These are phyloP conservation scores for Eriocheir sinensis DNA, from an alignment of 1,140 invertebrate genomes.

Conservation along the genomic window DNA sequence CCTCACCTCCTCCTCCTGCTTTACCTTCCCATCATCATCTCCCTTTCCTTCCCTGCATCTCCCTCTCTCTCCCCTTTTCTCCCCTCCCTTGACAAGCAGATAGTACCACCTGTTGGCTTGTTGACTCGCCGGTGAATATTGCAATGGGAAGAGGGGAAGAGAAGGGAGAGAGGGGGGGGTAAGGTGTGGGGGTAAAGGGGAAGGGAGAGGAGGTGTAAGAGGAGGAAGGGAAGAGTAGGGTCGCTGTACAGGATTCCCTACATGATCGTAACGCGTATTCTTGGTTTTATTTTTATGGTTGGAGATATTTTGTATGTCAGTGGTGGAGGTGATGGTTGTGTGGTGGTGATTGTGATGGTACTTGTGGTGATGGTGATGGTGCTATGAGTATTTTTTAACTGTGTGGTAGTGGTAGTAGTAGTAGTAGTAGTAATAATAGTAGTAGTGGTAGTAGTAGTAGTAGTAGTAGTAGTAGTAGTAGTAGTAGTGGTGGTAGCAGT, in stretches of 20 bases:
- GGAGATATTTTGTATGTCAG: no score
- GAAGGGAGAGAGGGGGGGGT: not conserved
- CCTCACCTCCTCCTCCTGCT: not conserved
- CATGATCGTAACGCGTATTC: not conserved
- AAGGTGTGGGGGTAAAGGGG: not conserved
- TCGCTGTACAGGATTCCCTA: not conserved
- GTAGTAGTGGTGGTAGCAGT: not conserved
- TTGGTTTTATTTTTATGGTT: not conserved
- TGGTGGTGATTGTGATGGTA: no score
- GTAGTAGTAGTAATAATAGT: not conserved
- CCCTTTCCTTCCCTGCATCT: no score
- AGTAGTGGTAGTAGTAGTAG: constrained; percentile 9
- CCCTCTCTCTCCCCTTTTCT: not conserved
- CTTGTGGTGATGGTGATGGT: no score
- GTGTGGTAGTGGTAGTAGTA: not conserved
- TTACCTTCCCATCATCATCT: no score
- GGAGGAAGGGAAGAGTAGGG: no score
- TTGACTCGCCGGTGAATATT: constrained; percentile 6
- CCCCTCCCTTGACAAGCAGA: not conserved
- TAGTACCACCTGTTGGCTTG: not conserved
- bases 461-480: not conserved
- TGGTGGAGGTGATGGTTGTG: no score
- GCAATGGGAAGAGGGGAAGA: not conserved
- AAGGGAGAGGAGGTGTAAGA: not conserved
- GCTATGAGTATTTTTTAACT: no score